phyloP scores from a whole-genome alignment of 1,140 invertebrate species.

The Probaryconus sp. region DNA sequence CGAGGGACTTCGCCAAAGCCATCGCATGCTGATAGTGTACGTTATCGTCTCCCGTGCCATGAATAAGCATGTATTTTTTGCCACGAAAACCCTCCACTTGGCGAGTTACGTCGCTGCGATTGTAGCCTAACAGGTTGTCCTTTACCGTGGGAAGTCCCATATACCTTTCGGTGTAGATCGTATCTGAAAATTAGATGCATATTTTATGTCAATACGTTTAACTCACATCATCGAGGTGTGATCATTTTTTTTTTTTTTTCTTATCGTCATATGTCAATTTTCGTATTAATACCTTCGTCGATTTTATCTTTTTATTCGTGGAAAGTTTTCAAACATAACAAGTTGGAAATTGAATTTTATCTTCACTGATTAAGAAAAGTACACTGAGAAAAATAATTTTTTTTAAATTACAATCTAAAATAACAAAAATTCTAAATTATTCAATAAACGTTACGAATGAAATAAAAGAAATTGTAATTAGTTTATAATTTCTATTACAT shows the following conservation, averaged over 20 bases:
- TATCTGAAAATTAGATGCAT: constrained; percentile 76
- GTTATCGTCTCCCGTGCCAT: constrained; percentile 83
- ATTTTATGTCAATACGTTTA: constrained; percentile 23
- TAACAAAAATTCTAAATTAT: too few relatives aligned
- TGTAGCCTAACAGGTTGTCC: constrained; percentile 81
- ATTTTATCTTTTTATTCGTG: too few relatives aligned
- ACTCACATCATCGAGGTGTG: neutral
- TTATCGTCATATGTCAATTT: neutral
- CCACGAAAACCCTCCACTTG: constrained; percentile 78
- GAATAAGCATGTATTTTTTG: constrained; percentile 82
- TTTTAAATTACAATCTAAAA: too few relatives aligned
- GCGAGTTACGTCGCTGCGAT: constrained; percentile 77
- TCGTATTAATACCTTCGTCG: neutral
- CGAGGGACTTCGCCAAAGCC: constrained; percentile 81
- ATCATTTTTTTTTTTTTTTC: too few relatives aligned
- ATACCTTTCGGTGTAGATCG: constrained; percentile 84
- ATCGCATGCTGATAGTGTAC: constrained; percentile 85
- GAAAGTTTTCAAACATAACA: too few relatives aligned
- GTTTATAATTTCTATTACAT: too few relatives aligned
- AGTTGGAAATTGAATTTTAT: too few relatives aligned
- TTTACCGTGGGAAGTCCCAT: constrained; percentile 81
- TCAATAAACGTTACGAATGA: too few relatives aligned
- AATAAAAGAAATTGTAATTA: too few relatives aligned
- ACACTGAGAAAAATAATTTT: too few relatives aligned
- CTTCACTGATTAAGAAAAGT: too few relatives aligned